Conservation (phyloP, 2,797 vertebrate species). For the Neopelma chrysocephalum region DNA sequence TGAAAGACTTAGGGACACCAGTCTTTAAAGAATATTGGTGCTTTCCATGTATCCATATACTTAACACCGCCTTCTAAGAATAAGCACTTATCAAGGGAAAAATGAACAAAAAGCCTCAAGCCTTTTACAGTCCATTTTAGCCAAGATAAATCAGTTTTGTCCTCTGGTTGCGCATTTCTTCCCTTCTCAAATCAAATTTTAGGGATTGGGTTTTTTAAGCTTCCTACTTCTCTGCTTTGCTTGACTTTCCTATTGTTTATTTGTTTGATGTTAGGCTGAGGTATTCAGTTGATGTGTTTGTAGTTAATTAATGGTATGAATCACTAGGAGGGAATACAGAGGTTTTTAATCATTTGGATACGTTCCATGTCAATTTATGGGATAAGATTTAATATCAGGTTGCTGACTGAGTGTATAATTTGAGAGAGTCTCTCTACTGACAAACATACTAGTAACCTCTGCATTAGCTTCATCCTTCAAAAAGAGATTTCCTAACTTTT, state of each 20-base stretch:
- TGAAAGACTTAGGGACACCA: neutral
- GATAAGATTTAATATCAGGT: neutral
- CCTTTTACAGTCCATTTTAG: neutral
- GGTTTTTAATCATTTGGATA: neutral
- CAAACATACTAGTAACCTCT: neutral
- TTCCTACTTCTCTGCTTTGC: neutral
- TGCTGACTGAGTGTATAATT: neutral
- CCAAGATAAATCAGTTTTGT: neutral
- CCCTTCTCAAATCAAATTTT: neutral
- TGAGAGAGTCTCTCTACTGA: neutral
- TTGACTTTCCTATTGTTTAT: neutral
- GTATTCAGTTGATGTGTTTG: neutral
- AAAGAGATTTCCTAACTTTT: neutral
- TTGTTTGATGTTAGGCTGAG: neutral
- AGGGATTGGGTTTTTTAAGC: neutral
- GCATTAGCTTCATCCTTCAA: neutral
- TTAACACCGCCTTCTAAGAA: neutral
- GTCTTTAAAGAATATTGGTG: neutral
- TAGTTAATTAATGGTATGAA: neutral
- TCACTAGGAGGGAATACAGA: neutral
- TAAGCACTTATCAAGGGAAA: neutral
- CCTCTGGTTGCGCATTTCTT: neutral
- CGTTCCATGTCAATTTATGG: neutral
- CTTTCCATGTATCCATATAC: neutral
- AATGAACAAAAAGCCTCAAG: neutral